phyloP scores from a whole-genome alignment of 2,797 vertebrate genomes.

The Pseudochirops cupreus region DNA sequence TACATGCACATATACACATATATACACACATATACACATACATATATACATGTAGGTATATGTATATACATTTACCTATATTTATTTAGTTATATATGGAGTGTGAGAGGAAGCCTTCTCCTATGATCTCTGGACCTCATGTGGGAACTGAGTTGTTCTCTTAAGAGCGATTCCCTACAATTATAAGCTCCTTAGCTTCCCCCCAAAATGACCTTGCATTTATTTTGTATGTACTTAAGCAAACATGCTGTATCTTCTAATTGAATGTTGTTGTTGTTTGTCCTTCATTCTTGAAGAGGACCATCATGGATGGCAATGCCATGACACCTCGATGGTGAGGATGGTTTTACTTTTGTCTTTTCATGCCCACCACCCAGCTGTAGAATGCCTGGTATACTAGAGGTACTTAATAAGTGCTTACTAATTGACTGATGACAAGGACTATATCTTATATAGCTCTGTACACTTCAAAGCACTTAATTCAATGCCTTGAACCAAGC shows the following conservation, averaged over 20 bases:
- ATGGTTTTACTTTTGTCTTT: not conserved
- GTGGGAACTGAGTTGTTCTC: not conserved
- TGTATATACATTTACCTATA: not conserved
- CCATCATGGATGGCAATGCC: too few relatives aligned
- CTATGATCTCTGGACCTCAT: not conserved
- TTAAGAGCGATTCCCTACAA: not conserved
- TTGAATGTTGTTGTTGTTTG: not conserved
- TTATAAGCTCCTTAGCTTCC: not conserved
- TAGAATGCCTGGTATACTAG: not conserved
- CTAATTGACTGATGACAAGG: not conserved
- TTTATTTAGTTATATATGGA: not conserved
- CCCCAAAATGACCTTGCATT: not conserved
- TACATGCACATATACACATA: not conserved
- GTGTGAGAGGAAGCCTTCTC: not conserved
- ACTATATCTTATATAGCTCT: not conserved
- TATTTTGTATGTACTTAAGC: not conserved
- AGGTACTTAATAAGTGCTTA: not conserved
- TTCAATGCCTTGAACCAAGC: not conserved
- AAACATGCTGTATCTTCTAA: not conserved
- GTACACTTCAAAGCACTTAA: not conserved
- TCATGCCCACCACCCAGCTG: not conserved
- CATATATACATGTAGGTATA: too few relatives aligned
- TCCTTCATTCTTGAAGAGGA: too few relatives aligned
- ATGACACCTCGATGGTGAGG: not conserved
- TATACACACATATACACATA: not conserved